Percentiles rank a stretch among this genome's conserved stretches.
Conservation (phyloP, 2,888 invertebrate genomes). For the Meteorus cinctellus region DNA sequence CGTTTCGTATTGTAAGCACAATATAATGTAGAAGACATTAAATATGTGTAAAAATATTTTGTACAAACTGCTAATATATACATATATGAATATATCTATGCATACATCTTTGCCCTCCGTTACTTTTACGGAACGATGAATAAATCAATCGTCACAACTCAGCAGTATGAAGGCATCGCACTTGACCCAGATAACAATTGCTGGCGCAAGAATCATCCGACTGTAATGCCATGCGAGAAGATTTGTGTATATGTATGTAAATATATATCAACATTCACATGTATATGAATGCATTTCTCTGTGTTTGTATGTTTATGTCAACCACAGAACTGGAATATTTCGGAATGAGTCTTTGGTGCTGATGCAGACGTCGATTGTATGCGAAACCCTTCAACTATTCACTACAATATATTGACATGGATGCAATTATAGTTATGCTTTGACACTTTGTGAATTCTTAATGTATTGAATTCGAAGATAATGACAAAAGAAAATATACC, state of each 20-base stretch:
- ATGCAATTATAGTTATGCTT: neutral
- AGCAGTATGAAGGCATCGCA: slow-evolving; percentile 29
- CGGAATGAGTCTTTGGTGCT: neutral
- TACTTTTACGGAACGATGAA: slow-evolving; percentile 29
- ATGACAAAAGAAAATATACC: neutral
- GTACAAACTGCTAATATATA: slow-evolving; percentile 8
- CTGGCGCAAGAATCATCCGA: slow-evolving; percentile 9
- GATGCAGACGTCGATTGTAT: slow-evolving; percentile 5
- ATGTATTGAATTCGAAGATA: neutral
- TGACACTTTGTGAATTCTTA: neutral
- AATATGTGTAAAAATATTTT: slow-evolving; percentile 11
- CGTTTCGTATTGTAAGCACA: neutral
- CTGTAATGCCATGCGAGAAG: slow-evolving; percentile 14
- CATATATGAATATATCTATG: slow-evolving; percentile 15
- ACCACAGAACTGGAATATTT: neutral
- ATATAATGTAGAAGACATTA: neutral
- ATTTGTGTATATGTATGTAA: neutral
- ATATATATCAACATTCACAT: neutral
- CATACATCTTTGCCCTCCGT: neutral
- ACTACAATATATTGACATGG: neutral
- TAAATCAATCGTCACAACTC: slow-evolving; percentile 30
- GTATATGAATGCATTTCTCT: neutral
- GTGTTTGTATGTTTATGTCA: neutral
- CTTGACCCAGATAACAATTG: slow-evolving; percentile 38
- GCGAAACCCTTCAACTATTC: slow-evolving; percentile 19